These are phyloP conservation scores for Drosophila tropicalis DNA, from an alignment of 1,140 invertebrate genomes.

Conservation along the genomic window DNA sequence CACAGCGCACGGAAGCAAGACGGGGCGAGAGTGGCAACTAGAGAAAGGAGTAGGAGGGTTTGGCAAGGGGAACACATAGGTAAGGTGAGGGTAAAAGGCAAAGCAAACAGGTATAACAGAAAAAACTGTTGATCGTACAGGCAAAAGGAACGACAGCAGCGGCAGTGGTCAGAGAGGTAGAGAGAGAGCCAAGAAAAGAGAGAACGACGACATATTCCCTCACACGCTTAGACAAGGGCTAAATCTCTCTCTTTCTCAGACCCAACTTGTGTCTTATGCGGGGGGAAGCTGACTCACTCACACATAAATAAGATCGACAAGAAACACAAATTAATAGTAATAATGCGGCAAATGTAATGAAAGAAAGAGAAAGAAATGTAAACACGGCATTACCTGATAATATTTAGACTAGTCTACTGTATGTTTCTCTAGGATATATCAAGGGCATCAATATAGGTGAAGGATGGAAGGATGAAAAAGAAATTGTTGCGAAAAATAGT, in stretches of 20 bases:
- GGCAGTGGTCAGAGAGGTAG: constrained; percentile 16
- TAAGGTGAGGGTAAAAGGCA: constrained; percentile 16
- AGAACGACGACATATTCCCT: constrained; percentile 47
- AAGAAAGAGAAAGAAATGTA: constrained; percentile 63
- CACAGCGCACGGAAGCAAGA: constrained; percentile 63
- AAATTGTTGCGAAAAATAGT: too few relatives aligned
- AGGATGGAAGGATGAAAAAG: too few relatives aligned
- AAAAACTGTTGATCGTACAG: constrained; percentile 64
- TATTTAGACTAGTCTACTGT: not conserved
- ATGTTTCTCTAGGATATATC: too few relatives aligned
- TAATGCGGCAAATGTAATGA: constrained; percentile 43
- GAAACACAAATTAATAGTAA: constrained; percentile 33
- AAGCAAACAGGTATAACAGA: constrained; percentile 69
- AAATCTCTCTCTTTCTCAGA: not conserved
- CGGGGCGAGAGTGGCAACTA: constrained; percentile 48
- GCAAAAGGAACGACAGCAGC: constrained; percentile 10
- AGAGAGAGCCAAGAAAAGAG: constrained; percentile 31
- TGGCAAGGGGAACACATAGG: too few relatives aligned
- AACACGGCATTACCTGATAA: too few relatives aligned
- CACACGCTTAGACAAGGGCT: not conserved
- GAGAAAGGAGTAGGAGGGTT: constrained; percentile 33
- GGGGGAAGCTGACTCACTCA: constrained; percentile 44
- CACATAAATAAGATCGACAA: constrained; percentile 50
- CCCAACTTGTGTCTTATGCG: not conserved
- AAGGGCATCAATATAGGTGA: too few relatives aligned